Percentiles rank a stretch among this genome's conserved stretches.
Evolutionary conservation across 2,888 invertebrate species (phyloP).

Genomic region (Archaeoteleia sp.): DNA sequence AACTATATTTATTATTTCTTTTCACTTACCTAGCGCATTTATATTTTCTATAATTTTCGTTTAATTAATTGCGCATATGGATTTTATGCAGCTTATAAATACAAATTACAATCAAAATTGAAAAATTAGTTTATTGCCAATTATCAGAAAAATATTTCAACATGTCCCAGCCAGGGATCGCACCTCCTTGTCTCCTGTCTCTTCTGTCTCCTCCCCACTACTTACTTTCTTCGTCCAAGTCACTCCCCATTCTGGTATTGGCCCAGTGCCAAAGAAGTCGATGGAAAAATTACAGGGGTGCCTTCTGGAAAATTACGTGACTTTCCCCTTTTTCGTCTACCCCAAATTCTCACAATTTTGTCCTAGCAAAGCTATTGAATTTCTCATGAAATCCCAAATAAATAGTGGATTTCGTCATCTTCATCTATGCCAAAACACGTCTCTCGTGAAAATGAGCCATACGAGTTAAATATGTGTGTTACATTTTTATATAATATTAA

Average conservation of each 20-base stretch:
- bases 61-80: too few species aligned
- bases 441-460: constrained; percentile 43
- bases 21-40: too few species aligned
- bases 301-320: constrained; percentile 60
- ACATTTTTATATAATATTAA: too few species aligned
- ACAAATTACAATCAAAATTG: too few species aligned
- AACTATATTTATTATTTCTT: too few species aligned
- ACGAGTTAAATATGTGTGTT: too few species aligned
- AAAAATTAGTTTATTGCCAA: too few species aligned
- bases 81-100: too few species aligned
- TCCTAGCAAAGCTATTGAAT: constrained; percentile 50
- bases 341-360: constrained; percentile 46
- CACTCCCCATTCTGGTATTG: constrained; percentile 43
- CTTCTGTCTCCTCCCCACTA: constrained; percentile 28
- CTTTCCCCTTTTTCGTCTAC: constrained; percentile 43
- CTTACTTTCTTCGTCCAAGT: constrained; percentile 25
- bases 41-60: too few species aligned
- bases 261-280: constrained; percentile 59
- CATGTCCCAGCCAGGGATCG: too few species aligned
- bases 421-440: constrained; percentile 35
- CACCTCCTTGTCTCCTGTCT: too few species aligned
- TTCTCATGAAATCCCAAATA: constrained; percentile 52
- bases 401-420: constrained; percentile 42
- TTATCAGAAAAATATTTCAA: too few species aligned
- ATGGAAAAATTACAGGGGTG: constrained; percentile 59